Percentiles rank a stretch among this genome's conserved stretches.
Conservation (phyloP, 2,113 vertebrate species). For the Phoxinus phoxinus region DNA sequence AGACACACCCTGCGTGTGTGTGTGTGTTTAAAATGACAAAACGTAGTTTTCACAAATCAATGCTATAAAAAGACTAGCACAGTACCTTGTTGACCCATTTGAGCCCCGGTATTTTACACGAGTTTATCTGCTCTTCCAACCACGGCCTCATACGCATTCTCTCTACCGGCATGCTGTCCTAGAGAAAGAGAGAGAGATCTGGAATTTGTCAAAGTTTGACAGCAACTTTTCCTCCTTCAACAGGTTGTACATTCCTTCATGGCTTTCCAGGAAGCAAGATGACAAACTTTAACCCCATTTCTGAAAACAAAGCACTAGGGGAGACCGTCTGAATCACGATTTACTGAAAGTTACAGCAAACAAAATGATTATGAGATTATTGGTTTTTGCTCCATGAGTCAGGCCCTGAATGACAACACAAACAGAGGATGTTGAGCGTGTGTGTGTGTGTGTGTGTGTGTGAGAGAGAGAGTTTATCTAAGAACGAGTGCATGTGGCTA, state of each 20-base stretch:
- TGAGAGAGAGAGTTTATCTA: neutral
- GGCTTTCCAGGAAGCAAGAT: conserved; percentile 16
- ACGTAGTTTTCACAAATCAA: neutral
- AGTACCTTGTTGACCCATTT: conserved; percentile 96
- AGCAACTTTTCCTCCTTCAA: conserved; percentile 11
- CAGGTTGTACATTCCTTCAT: conserved; percentile 33
- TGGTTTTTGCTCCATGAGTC: neutral
- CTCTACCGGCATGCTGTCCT: conserved; percentile 92
- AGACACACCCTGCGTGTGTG: neutral
- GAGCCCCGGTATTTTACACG: conserved; percentile 89
- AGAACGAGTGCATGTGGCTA: neutral
- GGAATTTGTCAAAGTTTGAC: conserved; percentile 46
- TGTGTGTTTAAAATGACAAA: neutral
- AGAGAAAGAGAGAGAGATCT: conserved; percentile 45
- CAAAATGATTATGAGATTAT: neutral
- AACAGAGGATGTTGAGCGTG: neutral
- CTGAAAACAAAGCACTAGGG: neutral
- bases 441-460: neutral
- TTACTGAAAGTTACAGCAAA: conserved; percentile 9
- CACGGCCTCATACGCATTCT: conserved; percentile 98
- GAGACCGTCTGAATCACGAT: neutral
- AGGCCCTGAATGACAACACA: neutral
- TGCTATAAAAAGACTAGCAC: neutral
- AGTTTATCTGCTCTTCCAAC: conserved; percentile 97
- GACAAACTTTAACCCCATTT: conserved; percentile 21